Evolutionary conservation across 2,113 vertebrate genomes (phyloP).

Genomic region (Smithornis capensis): DNA sequence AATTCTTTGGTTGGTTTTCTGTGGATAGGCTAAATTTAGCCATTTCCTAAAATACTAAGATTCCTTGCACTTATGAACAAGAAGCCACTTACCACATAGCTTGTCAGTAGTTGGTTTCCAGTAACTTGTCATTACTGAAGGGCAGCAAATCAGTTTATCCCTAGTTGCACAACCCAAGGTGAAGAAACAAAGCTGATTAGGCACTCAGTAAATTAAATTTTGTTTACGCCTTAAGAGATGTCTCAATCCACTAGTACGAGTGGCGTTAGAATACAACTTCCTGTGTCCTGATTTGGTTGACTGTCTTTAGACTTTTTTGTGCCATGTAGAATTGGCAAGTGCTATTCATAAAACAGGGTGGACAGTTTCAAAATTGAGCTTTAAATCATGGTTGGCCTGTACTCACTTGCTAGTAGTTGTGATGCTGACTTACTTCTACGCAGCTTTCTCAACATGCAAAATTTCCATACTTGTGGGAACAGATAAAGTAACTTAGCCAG

Average conservation of each 20-base stretch:
- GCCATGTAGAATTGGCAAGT: background rate
- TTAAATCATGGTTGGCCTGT: background rate
- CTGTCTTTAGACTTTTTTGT: background rate
- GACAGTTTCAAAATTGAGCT: background rate
- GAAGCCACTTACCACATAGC: background rate
- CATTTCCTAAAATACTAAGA: background rate
- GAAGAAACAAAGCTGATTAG: constrained; percentile 59
- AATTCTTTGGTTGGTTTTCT: background rate
- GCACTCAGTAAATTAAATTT: constrained; percentile 50
- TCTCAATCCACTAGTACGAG: background rate
- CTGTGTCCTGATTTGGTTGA: background rate
- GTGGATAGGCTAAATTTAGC: background rate
- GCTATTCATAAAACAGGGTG: background rate
- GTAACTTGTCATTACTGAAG: background rate
- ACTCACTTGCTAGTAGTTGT: background rate
- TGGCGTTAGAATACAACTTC: background rate
- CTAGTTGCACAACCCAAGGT: constrained; percentile 24
- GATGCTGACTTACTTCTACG: background rate
- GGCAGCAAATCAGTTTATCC: constrained; percentile 34
- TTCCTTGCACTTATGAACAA: background rate
- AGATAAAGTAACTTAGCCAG: background rate
- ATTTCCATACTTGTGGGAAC: background rate
- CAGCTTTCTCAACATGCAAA: background rate
- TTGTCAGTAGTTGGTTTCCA: background rate
- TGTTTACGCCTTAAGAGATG: constrained; percentile 12